Percentiles rank a stretch among this genome's conserved stretches.
Conservation (phyloP, 2,113 vertebrate genomes). For the Syngnathus floridae region DNA sequence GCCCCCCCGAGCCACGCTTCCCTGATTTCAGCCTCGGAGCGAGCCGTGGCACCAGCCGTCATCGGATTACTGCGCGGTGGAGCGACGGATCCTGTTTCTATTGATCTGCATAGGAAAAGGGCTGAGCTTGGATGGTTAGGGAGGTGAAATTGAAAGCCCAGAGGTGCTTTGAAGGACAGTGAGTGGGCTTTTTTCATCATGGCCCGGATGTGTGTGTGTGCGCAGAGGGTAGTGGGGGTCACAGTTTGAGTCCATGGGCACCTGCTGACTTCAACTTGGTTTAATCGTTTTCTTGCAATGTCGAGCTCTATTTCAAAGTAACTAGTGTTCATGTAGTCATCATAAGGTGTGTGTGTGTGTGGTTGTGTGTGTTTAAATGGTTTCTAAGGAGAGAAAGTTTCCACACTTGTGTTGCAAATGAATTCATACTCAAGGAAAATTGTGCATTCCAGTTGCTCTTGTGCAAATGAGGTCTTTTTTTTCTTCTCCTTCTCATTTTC, state of each 20-base stretch:
- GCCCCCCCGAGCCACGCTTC: not conserved
- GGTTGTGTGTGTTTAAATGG: not conserved
- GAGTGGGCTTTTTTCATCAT: slow-evolving; percentile 35
- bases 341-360: too few species aligned
- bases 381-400: not conserved
- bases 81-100: slow-evolving; percentile 66
- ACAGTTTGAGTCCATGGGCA: not conserved
- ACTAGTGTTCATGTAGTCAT: too few species aligned
- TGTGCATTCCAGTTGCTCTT: not conserved
- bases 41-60: slow-evolving; percentile 49
- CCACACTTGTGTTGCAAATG: not conserved
- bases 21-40: slow-evolving; percentile 10
- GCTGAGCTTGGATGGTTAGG: slow-evolving; percentile 61
- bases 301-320: too few species aligned
- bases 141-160: slow-evolving; percentile 70
- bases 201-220: slow-evolving; percentile 21
- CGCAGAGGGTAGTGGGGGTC: not conserved
- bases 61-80: slow-evolving; percentile 60
- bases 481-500: not conserved
- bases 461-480: not conserved
- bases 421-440: slow-evolving; percentile 2
- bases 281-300: too few species aligned
- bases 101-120: slow-evolving; percentile 70
- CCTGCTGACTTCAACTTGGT: not conserved
- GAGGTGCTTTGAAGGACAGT: slow-evolving; percentile 67